Base-by-base conservation (phyloP, 1,140 invertebrate species). In the Drosophila obscura region DNA sequence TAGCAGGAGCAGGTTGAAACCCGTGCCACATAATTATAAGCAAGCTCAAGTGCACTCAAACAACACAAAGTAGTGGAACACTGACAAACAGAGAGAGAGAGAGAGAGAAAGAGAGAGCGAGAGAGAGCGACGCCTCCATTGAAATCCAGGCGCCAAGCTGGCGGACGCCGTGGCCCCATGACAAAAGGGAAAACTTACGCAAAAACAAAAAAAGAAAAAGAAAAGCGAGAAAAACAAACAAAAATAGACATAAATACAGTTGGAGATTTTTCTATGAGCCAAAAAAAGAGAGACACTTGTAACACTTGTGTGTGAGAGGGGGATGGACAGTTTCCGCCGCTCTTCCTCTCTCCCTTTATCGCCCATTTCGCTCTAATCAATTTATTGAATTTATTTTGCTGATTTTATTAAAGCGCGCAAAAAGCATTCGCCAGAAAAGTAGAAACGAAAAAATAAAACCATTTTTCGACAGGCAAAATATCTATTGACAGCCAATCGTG, bases 371-470 rank as follows among this genome's bases (percentile, higher is more conserved):
- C 71, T 64, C 73, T 87, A 81, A 87, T 85, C 82, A 87, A 85
- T 87, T 85, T 85, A 85, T 87, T 75, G 78, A 87, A 87, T 85
- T 87, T 77, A 78, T 85, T 67, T 69, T 78, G 78, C 69, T 82
- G 81, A 85, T 85, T 85, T 80, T 67, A 85, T 85, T 85, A 85
- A 85, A 85, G 81, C 68, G 58, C 68, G 51, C 72, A 72, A 82
- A 77, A 75, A 74, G 63, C 79, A 59, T 59, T 41, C 24, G 45
- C 24, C 45, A 61, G 51, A 31, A 78, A 60, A 52, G 5, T 19
- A n/a, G 22, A 49, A 26, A 9, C 58, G 19, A n/a, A 28, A n/a
- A 48, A 48, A 59, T 15, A 73, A 73, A 73, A 56, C 45, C 43
- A 69, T 69, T 69, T 68, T 68, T 41, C 24, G 16, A 1, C 24